Percentiles rank a stretch among this genome's conserved stretches.
These are phyloP conservation scores for Bungarus multicinctus DNA, from an alignment of 2,113 vertebrate species.

Conservation along the genomic window DNA sequence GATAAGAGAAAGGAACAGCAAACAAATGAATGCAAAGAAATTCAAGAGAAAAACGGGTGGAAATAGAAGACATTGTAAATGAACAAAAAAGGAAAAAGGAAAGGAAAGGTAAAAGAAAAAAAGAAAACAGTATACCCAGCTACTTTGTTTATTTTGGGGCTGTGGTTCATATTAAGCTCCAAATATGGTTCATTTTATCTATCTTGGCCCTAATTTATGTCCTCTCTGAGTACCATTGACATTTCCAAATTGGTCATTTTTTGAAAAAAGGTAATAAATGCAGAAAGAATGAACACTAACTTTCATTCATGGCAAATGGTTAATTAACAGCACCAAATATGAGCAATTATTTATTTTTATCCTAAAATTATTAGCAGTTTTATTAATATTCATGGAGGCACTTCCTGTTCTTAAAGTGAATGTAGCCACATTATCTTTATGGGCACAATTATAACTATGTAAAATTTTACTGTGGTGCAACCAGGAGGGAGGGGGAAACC, in stretches of 20 bases:
- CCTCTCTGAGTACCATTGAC: constrained; percentile 27
- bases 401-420: neutral
- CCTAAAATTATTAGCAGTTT: neutral
- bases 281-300: constrained; percentile 13
- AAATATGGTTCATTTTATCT: constrained; percentile 8
- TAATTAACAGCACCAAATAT: neutral
- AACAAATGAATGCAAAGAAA: constrained; percentile 47
- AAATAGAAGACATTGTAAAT: constrained; percentile 55
- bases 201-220: constrained; percentile 23
- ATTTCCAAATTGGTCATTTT: constrained; percentile 37
- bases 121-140: neutral
- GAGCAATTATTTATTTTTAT: neutral
- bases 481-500: too few species aligned
- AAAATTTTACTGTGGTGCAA: neutral
- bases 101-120: constrained; percentile 41
- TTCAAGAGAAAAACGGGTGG: neutral
- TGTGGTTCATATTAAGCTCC: constrained; percentile 15
- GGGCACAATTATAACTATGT: neutral
- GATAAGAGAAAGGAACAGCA: constrained; percentile 70
- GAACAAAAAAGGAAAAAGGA: constrained; percentile 20
- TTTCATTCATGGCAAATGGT: neutral
- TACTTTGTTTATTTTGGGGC: constrained; percentile 40
- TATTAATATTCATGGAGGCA: neutral
- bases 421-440: too few species aligned
- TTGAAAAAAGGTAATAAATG: constrained; percentile 45